Percentiles rank a stretch among this genome's conserved stretches.
Conservation (phyloP, 2,888 invertebrate species). For the Amaurobius ferox region DNA sequence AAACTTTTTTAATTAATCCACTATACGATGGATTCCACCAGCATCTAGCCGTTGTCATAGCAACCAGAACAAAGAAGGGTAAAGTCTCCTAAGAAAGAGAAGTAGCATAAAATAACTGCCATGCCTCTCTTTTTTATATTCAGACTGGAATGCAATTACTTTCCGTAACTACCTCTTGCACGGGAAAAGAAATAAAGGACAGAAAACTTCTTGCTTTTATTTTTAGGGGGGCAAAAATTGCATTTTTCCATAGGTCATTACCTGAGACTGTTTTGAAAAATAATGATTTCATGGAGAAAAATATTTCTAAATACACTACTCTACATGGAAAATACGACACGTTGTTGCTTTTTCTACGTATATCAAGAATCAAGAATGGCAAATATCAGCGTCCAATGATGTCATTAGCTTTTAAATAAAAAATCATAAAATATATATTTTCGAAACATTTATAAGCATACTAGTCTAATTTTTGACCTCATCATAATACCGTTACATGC, state of each 20-base stretch:
- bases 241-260: constrained; percentile 62
- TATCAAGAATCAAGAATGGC: too few relatives aligned
- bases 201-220: constrained; percentile 48
- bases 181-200: constrained; percentile 31
- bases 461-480: too few relatives aligned
- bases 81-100: constrained; percentile 35
- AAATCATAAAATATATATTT: too few relatives aligned
- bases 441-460: too few relatives aligned
- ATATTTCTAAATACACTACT: too few relatives aligned
- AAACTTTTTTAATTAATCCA: constrained; percentile 72
- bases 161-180: constrained; percentile 64
- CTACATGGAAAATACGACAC: too few relatives aligned
- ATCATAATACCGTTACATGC: too few relatives aligned
- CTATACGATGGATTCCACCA: constrained; percentile 55
- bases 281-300: constrained; percentile 44
- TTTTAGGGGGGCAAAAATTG: constrained; percentile 40
- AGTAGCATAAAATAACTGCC: constrained; percentile 65
- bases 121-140: constrained; percentile 17
- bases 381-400: too few relatives aligned
- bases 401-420: too few relatives aligned
- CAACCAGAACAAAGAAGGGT: constrained; percentile 57
- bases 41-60: constrained; percentile 52
- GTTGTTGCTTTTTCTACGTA: too few relatives aligned
- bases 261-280: constrained; percentile 18
- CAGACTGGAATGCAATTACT: constrained; percentile 63